These are phyloP conservation scores for Cotesia typhae DNA, from an alignment of 1,140 invertebrate species.

Conservation along the genomic window DNA sequence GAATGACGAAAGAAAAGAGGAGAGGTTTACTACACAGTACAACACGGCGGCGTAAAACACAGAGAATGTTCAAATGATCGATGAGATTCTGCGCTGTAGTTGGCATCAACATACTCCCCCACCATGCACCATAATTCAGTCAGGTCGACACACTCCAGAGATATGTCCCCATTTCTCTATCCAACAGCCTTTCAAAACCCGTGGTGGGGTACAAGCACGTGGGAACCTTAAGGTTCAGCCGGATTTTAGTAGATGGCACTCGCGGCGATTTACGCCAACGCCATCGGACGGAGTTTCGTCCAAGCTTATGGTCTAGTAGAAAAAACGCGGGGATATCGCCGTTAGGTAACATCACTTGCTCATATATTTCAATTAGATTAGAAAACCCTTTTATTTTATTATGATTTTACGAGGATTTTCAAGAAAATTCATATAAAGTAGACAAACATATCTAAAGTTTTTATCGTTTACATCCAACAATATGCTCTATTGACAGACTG, in stretches of 20 bases:
- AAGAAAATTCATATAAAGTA: too few relatives aligned
- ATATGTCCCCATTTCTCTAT: slow-evolving; percentile 14
- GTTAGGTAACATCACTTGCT: slow-evolving; percentile 6
- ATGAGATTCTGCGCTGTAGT: slow-evolving; percentile 65
- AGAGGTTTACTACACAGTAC: slow-evolving; percentile 49
- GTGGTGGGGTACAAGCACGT: slow-evolving; percentile 54
- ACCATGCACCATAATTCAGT: slow-evolving; percentile 37
- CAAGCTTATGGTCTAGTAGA: slow-evolving; percentile 38
- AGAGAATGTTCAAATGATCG: slow-evolving; percentile 63
- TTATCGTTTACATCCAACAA: too few relatives aligned
- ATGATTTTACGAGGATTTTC: too few relatives aligned
- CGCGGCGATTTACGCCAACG: slow-evolving; percentile 13
- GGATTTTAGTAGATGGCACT: slow-evolving; percentile 50
- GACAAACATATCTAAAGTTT: too few relatives aligned
- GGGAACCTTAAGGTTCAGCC: slow-evolving; percentile 47
- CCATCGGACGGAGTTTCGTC: slow-evolving; percentile 43
- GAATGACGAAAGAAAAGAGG: slow-evolving; percentile 26
- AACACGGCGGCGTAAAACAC: slow-evolving; percentile 61
- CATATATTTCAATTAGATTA: neutral
- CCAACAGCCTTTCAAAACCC: slow-evolving; percentile 25
- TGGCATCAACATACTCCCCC: slow-evolving; percentile 44
- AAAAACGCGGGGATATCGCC: slow-evolving; percentile 34
- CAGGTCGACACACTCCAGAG: slow-evolving; percentile 41
- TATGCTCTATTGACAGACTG: too few relatives aligned
- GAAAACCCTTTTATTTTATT: too few relatives aligned